Evolutionary conservation across 64 coral and sea anemone species (phyloP).

Genomic region (Actinia equina): DNA sequence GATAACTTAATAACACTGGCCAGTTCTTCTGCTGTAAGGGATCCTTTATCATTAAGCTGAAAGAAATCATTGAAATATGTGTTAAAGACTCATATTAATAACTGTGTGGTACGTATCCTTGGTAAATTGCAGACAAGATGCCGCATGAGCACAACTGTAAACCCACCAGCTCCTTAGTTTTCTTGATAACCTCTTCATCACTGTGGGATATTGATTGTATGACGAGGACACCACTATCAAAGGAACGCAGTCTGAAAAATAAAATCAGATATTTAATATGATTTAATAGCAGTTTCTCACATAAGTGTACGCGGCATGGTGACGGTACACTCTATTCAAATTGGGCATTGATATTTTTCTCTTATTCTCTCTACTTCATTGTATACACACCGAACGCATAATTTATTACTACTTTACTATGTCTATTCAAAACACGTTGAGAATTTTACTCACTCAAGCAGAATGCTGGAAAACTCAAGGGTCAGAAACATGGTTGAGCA

Average conservation of each 20-base stretch:
- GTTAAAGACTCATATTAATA: not conserved
- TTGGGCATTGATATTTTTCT: too few species aligned
- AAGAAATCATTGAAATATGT: not conserved
- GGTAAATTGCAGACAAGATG: not conserved
- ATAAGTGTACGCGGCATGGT: too few species aligned
- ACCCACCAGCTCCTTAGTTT: slow-evolving; percentile 70
- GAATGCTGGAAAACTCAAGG: too few species aligned
- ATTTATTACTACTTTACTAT: too few species aligned
- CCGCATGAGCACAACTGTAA: not conserved
- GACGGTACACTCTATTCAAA: too few species aligned
- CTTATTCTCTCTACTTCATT: too few species aligned
- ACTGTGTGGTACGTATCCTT: not conserved
- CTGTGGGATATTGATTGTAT: slow-evolving; percentile 88
- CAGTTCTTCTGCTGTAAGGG: slow-evolving; percentile 84
- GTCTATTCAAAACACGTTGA: too few species aligned
- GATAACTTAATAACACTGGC: slow-evolving; percentile 63
- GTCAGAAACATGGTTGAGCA: too few species aligned
- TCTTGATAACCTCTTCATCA: slow-evolving; percentile 89
- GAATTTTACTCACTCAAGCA: too few species aligned
- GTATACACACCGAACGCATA: too few species aligned
- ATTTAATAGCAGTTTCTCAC: too few species aligned
- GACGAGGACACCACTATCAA: slow-evolving; percentile 95
- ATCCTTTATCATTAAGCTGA: slow-evolving; percentile 78
- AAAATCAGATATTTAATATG: not conserved
- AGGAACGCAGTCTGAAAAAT: slow-evolving; percentile 60